Base-by-base conservation (phyloP, 2,113 vertebrate genomes). In the Bombycilla garrulus region DNA sequence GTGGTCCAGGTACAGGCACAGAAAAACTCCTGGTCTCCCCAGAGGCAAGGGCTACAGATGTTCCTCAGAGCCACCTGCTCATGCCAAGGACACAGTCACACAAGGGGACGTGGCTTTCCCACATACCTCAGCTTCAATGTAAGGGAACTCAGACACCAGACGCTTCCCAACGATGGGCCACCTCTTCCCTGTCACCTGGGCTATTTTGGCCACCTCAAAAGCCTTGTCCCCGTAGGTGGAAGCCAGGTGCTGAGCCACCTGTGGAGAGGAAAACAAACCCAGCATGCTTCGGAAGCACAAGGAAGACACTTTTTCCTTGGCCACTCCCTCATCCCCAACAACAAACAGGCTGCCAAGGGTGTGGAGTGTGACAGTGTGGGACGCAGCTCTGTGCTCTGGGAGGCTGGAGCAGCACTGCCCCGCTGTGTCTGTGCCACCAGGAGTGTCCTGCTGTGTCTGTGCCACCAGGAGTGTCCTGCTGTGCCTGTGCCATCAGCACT, bases 91-190 rank as follows among this genome's bases (percentile, higher is more conserved):
- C 12, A 38, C 4, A 69, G 11, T 4, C 36, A 28, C 29, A 64
- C 54, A 33, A 48, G 5, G 9, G 6, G 3, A 36, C 0, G 0
- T 0, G 76, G 25, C 11, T 81, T 33, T 35, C 36, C 58, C 67
- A 95, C 97, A 2, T 97, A 99, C 99, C 99, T 99, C 99, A 28
- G 98, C 98, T 97, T 99, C 99, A 11, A 99, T 99, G 91, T 99
- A 99, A 2, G 99, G 99, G 81, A 99, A 99, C 78, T 99, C 99
- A 1, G 99, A 99, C 4, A 99, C 99, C 14, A 99, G 98, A 2
- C 99, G 98, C 16, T 99, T 99, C 17, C 99, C 99, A 15, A 99
- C 99, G 7, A 99, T 98, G 1, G 99, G 99, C 99, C 99, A 99
- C 31, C 99, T 98, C 94, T 99, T 99, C 16, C 99, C 99, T 0